Evolutionary conservation across 2,113 vertebrate genomes (phyloP), one percentile per base, ranked within the genome.

Genomic region (Rhinogobius similis): DNA sequence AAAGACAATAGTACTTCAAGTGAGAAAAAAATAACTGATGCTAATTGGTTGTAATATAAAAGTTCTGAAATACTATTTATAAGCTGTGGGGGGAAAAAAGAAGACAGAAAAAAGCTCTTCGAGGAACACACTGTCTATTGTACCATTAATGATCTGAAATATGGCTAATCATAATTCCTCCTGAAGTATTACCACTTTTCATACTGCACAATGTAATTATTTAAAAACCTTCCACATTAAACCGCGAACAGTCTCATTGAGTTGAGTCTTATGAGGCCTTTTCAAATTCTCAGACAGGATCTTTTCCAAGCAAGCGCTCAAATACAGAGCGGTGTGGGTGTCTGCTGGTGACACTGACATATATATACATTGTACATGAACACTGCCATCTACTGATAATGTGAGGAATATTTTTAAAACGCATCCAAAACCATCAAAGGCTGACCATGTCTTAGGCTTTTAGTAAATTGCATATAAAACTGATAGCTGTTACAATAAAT

Each of bases 321-420:
- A 1, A 55, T 26, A 26, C 52, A 55, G 52, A 53, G 5, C 14
- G 52, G 8, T 29, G 55, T 58, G 55, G 55, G 24, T 58, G 55
- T 58, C 26, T 58, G 3, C 3, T 58, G 55, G 55, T 29, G 26
- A 29, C 55, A 23, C 5, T 36, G 32, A 36, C 9, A 36, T 36
- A 23, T 59, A 10, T 61, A 61, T 61, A 20, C 58, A 61, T 61
- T 36, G 8, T 56, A 56, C 27, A 61, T 36, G 58, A 61, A 61
- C 58, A 61, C 58, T 36, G 58, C 58, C 58, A 61, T 61, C 55
- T 58, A 61, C 27, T 61, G 58, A 36, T 61, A n/a, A 20, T 61
- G 18, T n/a, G 9, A 36, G 29, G 29, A 36, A 61, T 32, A 32
- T 32, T 27, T 58, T 13, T 26, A 26, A 29, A 58, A 58, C 6